Conservation (phyloP, 2,113 vertebrate genomes). For the Apodemus speciosus region DNA sequence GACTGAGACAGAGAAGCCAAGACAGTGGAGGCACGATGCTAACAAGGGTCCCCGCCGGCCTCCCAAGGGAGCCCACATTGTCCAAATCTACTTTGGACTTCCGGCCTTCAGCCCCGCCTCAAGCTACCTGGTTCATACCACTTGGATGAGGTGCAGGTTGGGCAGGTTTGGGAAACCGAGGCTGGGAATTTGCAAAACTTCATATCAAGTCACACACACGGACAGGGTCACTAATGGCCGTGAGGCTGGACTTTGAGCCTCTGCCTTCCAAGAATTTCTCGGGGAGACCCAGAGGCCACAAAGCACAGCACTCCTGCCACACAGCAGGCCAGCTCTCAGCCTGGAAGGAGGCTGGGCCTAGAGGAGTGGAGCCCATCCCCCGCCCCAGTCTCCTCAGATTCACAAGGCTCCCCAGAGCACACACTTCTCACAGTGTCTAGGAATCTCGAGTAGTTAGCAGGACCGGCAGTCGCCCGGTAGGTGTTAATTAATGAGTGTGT, state of each 20-base stretch:
- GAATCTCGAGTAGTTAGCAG: not conserved
- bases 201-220: not conserved
- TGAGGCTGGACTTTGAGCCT: not conserved
- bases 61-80: not conserved
- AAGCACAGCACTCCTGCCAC: no score
- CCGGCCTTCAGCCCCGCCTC: not conserved
- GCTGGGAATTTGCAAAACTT: not conserved
- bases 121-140: rapidly evolving
- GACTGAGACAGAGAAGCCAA: rapidly evolving
- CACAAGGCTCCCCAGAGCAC: no score
- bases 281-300: not conserved
- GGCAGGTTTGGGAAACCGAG: not conserved
- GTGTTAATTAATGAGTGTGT: not conserved
- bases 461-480: rapidly evolving
- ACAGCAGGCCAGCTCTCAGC: rapidly evolving
- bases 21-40: rapidly evolving
- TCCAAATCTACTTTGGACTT: not conserved
- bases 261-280: no score
- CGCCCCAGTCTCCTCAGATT: not conserved
- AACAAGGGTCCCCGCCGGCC: rapidly evolving
- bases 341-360: not conserved
- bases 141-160: not conserved
- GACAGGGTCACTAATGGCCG: rapidly evolving
- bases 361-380: no score
- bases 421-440: rapidly evolving